Evolutionary conservation across 2,113 vertebrate genomes (phyloP).

Genomic region (Macrotis lagotis): DNA sequence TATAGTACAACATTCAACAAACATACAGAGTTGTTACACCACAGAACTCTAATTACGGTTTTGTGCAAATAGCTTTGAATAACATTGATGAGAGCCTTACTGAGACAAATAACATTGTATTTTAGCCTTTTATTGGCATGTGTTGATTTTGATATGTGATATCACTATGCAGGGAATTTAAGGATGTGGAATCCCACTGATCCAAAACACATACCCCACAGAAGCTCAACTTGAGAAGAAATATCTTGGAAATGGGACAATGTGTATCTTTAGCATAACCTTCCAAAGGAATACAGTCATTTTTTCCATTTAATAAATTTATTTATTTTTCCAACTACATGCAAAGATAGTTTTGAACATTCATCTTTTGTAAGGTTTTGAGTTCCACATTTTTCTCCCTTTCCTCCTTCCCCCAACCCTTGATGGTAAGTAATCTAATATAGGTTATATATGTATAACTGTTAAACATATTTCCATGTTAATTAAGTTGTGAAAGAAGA

Average conservation of each 20-base stretch:
- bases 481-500: too few relatives aligned
- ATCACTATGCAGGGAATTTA: not conserved
- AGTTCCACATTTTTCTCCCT: too few relatives aligned
- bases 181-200: not conserved
- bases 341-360: too few relatives aligned
- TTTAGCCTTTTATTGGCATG: not conserved
- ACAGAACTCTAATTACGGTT: not conserved
- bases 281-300: not conserved
- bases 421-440: too few relatives aligned
- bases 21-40: not conserved
- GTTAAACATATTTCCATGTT: too few relatives aligned
- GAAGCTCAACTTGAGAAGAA: not conserved
- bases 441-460: too few relatives aligned
- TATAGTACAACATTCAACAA: not conserved
- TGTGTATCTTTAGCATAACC: not conserved
- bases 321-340: too few relatives aligned
- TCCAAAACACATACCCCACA: not conserved
- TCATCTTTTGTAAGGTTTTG: too few relatives aligned
- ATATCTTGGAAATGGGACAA: not conserved
- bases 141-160: not conserved
- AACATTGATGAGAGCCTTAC: slow-evolving; percentile 9
- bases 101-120: not conserved
- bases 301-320: too few relatives aligned
- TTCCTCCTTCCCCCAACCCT: too few relatives aligned
- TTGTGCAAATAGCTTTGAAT: not conserved